Percentiles rank a stretch among this genome's conserved stretches.
These are phyloP conservation scores for Bugulina stolonifera DNA, from an alignment of 2,888 invertebrate species.

Conservation along the genomic window DNA sequence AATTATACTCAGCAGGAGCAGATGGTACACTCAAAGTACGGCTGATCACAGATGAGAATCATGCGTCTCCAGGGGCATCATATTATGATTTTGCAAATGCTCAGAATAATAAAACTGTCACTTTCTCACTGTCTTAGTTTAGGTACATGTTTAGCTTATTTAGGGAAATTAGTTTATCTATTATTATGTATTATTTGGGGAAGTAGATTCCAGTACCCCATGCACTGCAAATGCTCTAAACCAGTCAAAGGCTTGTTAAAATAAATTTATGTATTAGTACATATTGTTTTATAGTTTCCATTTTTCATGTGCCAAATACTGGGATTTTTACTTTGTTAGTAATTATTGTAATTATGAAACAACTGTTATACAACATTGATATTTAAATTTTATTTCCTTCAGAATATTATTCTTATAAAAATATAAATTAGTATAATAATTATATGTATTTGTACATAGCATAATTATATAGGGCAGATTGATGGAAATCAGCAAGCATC, in stretches of 20 bases:
- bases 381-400: too few species aligned
- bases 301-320: background rate
- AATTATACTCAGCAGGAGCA: constrained; percentile 95
- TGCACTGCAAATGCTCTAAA: too few species aligned
- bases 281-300: too few species aligned
- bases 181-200: too few species aligned
- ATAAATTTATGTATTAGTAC: too few species aligned
- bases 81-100: constrained; percentile 19
- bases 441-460: too few species aligned
- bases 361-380: too few species aligned
- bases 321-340: too few species aligned
- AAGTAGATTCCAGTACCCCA: background rate
- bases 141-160: background rate
- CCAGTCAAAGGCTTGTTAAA: too few species aligned
- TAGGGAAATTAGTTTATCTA: background rate
- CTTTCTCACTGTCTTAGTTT: background rate
- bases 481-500: constrained; percentile 4
- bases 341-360: too few species aligned
- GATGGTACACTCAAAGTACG: constrained; percentile 98
- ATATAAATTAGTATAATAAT: too few species aligned
- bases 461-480: background rate
- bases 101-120: constrained; percentile 9
- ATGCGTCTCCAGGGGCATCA: background rate
- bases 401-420: too few species aligned
- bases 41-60: constrained; percentile 68